Percentiles rank a stretch among this genome's conserved stretches.
Evolutionary conservation across 2,797 vertebrate species (phyloP).

Genomic region (Myripristis murdjan): DNA sequence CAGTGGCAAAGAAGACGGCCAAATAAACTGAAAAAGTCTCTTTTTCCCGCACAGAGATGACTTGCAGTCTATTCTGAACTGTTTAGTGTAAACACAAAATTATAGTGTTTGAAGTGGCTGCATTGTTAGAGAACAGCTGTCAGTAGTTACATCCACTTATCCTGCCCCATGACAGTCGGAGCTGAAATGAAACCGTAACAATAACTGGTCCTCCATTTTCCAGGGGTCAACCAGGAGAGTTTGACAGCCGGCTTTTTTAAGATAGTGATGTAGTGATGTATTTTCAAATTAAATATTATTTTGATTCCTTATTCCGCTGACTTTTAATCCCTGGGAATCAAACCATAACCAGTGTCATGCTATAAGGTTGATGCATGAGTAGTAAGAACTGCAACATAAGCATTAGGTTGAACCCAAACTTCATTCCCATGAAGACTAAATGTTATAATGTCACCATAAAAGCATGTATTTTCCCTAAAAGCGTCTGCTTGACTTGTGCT

Average conservation of each 20-base stretch:
- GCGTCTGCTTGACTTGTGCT: background rate
- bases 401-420: too few species aligned
- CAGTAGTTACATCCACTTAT: conserved; percentile 48
- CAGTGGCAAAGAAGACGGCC: background rate
- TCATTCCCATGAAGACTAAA: too few species aligned
- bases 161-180: conserved; percentile 48
- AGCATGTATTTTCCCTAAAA: too few species aligned
- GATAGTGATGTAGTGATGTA: too few species aligned
- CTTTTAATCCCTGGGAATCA: too few species aligned
- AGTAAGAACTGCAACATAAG: too few species aligned
- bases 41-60: conserved; percentile 13
- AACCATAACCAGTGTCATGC: too few species aligned
- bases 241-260: too few species aligned
- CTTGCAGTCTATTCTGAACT: conserved; percentile 45
- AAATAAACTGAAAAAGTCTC: conserved; percentile 19
- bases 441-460: too few species aligned
- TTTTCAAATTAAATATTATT: too few species aligned
- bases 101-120: conserved; percentile 53
- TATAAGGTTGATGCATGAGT: too few species aligned
- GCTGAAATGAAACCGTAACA: conserved; percentile 41
- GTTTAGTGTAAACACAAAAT: conserved; percentile 55
- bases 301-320: too few species aligned
- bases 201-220: conserved; percentile 11
- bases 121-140: conserved; percentile 62
- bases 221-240: conserved; percentile 12